Percentiles rank a stretch among this genome's conserved stretches.
phyloP scores from a whole-genome alignment of 2,113 vertebrate species.

The Mustela nigripes region DNA sequence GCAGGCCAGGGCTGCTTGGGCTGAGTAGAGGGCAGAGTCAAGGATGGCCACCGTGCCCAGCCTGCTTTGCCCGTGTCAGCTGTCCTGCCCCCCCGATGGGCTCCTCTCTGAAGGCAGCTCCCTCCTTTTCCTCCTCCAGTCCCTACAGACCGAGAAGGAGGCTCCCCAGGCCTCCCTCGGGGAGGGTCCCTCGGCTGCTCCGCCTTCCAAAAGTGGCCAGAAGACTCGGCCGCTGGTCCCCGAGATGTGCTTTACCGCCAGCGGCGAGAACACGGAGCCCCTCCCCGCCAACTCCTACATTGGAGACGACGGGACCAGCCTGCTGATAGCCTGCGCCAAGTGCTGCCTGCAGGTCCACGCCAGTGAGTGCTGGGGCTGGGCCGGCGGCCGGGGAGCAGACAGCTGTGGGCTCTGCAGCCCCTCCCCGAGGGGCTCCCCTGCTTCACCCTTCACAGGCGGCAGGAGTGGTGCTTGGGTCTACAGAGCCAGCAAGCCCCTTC shows the following conservation, averaged over 20 bases:
- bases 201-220: slow-evolving; percentile 87
- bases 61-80: too few species aligned
- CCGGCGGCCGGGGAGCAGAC: rapidly evolving
- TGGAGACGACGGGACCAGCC: slow-evolving; percentile 95
- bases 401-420: neutral
- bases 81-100: rapidly evolving
- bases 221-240: slow-evolving; percentile 94
- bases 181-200: slow-evolving; percentile 66
- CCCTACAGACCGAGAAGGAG: slow-evolving; percentile 89
- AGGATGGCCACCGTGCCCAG: rapidly evolving
- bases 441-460: too few species aligned
- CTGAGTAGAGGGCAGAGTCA: neutral
- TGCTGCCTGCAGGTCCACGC: slow-evolving; percentile 97
- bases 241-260: slow-evolving; percentile 97
- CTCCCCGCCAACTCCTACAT: slow-evolving; percentile 93
- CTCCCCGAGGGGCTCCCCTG: rapidly evolving
- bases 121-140: neutral
- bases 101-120: rapidly evolving
- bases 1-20: neutral
- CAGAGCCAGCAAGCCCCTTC: neutral
- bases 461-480: neutral
- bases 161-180: neutral
- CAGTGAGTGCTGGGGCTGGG: slow-evolving; percentile 90
- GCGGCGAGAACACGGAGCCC: slow-evolving; percentile 94
- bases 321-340: slow-evolving; percentile 93